Percentiles rank a stretch among this genome's conserved stretches.
These are phyloP conservation scores for Cephus spinipes DNA, from an alignment of 2,888 invertebrate genomes.

Conservation along the genomic window DNA sequence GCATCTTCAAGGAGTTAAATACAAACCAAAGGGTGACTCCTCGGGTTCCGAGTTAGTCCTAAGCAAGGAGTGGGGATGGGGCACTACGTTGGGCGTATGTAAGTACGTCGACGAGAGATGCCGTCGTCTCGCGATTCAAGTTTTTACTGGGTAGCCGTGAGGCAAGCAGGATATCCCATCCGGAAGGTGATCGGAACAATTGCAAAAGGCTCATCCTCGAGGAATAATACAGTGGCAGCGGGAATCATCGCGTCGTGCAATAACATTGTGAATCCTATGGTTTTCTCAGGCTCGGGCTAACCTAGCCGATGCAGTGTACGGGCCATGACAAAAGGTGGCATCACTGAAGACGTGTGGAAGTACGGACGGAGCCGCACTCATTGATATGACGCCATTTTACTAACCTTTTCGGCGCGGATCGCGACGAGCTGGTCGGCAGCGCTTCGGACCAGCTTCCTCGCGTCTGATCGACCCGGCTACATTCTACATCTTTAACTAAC, in stretches of 20 bases:
- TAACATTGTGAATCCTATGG: not conserved
- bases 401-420: slow-evolving; percentile 62
- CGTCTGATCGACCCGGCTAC: not conserved
- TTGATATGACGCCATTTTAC: slow-evolving; percentile 65
- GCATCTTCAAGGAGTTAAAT: not conserved
- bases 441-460: slow-evolving; percentile 9
- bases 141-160: slow-evolving; percentile 37
- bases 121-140: slow-evolving; percentile 41
- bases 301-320: slow-evolving; percentile 31
- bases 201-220: not conserved
- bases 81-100: slow-evolving; percentile 35
- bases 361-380: slow-evolving; percentile 47
- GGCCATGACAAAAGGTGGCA: slow-evolving; percentile 58
- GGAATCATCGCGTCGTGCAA: not conserved
- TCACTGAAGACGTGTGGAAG: slow-evolving; percentile 53
- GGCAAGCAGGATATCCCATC: slow-evolving; percentile 11
- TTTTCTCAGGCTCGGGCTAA: slow-evolving; percentile 36
- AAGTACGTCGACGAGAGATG: slow-evolving; percentile 43
- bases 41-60: not conserved
- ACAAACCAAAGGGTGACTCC: slow-evolving; percentile 10
- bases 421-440: slow-evolving; percentile 30
- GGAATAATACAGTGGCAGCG: not conserved
- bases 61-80: slow-evolving; percentile 7
- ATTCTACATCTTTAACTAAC: not conserved
- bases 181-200: not conserved